Conservation (phyloP, 2,888 invertebrate genomes). For the Brenthis daphne region DNA sequence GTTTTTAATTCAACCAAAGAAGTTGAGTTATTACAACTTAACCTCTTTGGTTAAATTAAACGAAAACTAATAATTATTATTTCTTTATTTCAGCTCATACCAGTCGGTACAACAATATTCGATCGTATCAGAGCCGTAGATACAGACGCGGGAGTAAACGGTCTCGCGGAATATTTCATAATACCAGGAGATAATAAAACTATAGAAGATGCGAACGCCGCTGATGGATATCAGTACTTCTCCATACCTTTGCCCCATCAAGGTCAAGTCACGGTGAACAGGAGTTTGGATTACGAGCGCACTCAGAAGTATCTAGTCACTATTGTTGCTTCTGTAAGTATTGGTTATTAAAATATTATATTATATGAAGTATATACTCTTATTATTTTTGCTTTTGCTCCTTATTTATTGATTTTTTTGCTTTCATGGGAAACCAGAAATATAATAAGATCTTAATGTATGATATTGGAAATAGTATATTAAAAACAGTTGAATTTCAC, state of each 20-base stretch:
- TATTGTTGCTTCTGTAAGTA: constrained; percentile 92
- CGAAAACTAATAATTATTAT: not conserved
- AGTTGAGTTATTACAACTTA: no score
- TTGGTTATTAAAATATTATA: not conserved
- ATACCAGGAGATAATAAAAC: constrained; percentile 84
- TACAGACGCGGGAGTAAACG: constrained; percentile 93
- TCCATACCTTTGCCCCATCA: constrained; percentile 93
- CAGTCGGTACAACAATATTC: constrained; percentile 93
- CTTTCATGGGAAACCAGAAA: no score
- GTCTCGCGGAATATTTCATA: constrained; percentile 92
- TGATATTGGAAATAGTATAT: no score
- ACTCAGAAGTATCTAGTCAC: constrained; percentile 94
- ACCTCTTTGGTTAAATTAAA: no score
- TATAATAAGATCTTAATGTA: no score
- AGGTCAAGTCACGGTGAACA: constrained; percentile 93
- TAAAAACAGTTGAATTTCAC: no score
- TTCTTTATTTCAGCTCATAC: constrained; percentile 86
- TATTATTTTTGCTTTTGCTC: no score
- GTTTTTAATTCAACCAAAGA: no score
- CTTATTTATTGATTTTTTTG: no score
- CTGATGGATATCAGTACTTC: constrained; percentile 92
- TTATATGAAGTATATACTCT: no score
- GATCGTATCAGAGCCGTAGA: constrained; percentile 90
- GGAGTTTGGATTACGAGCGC: constrained; percentile 93
- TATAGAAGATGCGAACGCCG: constrained; percentile 77